These are phyloP conservation scores for Drosophila suzukii DNA, from an alignment of 1,140 invertebrate genomes.

Conservation along the genomic window DNA sequence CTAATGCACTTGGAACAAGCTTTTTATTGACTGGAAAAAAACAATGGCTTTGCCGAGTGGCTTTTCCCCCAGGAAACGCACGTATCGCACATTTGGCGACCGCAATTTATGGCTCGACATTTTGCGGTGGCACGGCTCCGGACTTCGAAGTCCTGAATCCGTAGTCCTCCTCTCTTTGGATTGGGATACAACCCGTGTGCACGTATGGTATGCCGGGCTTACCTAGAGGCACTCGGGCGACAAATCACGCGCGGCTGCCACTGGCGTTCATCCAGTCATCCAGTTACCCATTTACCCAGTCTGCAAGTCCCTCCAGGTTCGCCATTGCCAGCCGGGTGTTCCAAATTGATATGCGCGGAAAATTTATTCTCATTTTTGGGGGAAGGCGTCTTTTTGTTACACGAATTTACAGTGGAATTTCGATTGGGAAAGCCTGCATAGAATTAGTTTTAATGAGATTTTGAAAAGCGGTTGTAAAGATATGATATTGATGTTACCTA, in stretches of 20 bases:
- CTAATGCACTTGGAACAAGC: slow-evolving; percentile 57
- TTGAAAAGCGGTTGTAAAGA: no score
- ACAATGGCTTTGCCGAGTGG: slow-evolving; percentile 30
- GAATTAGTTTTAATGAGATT: no score
- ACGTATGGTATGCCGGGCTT: slow-evolving; percentile 19
- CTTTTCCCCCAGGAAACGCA: slow-evolving; percentile 30
- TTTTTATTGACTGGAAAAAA: slow-evolving; percentile 47
- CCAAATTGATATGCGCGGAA: slow-evolving; percentile 65
- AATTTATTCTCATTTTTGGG: slow-evolving; percentile 48
- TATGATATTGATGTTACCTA: no score
- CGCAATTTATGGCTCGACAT: slow-evolving; percentile 62
- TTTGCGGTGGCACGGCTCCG: slow-evolving; percentile 10
- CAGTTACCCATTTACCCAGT: slow-evolving; percentile 9
- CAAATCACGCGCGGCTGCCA: slow-evolving; percentile 54
- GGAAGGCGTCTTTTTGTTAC: slow-evolving; percentile 42
- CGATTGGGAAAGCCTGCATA: no score
- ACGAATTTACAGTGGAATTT: slow-evolving; percentile 1
- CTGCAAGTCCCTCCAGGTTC: slow-evolving; percentile 14
- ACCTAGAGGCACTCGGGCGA: slow-evolving; percentile 35
- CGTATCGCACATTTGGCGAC: slow-evolving; percentile 58
- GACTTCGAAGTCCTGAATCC: background rate
- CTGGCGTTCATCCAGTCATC: slow-evolving; percentile 17
- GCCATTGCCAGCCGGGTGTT: slow-evolving; percentile 20
- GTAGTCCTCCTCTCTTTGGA: background rate
- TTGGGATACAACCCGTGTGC: slow-evolving; percentile 12